phyloP scores from a whole-genome alignment of 2,888 invertebrate genomes.

The Drosophila silvestris region DNA sequence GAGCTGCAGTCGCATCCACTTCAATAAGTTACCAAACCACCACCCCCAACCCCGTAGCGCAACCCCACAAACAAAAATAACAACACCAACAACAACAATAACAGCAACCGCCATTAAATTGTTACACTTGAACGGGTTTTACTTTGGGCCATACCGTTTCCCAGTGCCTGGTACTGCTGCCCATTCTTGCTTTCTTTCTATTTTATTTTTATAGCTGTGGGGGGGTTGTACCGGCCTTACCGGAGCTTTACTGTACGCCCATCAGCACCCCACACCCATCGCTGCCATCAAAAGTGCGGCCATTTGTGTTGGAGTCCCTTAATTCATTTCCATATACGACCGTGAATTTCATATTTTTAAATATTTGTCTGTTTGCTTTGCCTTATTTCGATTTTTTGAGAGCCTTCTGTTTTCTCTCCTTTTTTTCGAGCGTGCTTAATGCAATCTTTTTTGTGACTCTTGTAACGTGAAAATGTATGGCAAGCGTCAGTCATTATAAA shows the following conservation, averaged over 20 bases:
- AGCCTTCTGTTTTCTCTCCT: background rate
- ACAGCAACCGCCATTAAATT: conserved; percentile 80
- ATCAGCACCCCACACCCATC: background rate
- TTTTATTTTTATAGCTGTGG: conserved; percentile 29
- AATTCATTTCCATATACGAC: conserved; percentile 78
- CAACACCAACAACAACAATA: conserved; percentile 55
- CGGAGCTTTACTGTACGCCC: conserved; percentile 8
- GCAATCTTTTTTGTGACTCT: background rate
- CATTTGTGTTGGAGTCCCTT: conserved; percentile 38
- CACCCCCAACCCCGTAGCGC: background rate
- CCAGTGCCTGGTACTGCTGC: conserved; percentile 54
- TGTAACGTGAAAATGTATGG: background rate
- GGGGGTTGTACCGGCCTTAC: conserved; percentile 12
- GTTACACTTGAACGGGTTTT: conserved; percentile 82
- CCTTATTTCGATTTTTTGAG: conserved; percentile 1
- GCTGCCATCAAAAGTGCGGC: conserved; percentile 16
- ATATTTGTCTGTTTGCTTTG: conserved; percentile 57
- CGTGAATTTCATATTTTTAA: conserved; percentile 67
- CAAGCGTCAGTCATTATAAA: background rate
- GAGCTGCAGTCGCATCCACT: conserved; percentile 52
- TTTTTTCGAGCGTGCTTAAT: background rate
- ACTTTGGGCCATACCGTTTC: conserved; percentile 69
- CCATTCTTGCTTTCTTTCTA: background rate
- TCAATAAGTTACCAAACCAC: conserved; percentile 43
- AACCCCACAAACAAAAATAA: conserved; percentile 14